Conservation (phyloP, 2,113 vertebrate species). For the Colius striatus region DNA sequence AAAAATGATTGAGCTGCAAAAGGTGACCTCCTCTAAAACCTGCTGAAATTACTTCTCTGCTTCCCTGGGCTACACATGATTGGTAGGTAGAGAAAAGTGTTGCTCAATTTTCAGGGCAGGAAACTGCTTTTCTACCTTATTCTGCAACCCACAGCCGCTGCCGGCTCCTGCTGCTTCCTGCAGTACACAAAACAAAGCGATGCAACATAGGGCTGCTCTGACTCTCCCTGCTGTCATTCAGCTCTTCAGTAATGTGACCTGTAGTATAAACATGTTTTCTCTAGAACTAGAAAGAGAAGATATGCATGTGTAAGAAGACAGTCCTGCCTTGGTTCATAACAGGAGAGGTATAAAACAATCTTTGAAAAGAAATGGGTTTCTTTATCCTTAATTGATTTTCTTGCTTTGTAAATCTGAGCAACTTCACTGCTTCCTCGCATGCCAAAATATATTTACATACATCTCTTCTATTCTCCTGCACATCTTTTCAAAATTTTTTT, state of each 20-base stretch:
- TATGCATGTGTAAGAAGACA: background rate
- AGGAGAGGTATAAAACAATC: background rate
- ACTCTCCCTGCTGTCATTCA: background rate
- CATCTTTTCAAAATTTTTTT: background rate
- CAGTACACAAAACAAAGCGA: background rate
- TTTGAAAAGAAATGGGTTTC: background rate
- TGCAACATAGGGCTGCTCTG: background rate
- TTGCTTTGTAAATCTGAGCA: background rate
- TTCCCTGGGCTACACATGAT: background rate
- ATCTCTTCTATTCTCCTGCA: background rate
- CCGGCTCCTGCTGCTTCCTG: background rate
- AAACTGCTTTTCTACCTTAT: background rate
- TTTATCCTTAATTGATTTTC: background rate
- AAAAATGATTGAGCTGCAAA: background rate
- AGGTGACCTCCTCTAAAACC: background rate
- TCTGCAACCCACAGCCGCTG: rapidly evolving
- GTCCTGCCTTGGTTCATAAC: background rate
- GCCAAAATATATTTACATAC: background rate
- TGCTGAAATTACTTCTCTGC: background rate
- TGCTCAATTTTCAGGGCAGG: background rate
- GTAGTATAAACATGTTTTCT: rapidly evolving
- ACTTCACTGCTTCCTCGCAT: background rate
- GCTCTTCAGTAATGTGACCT: background rate
- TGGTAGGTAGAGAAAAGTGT: background rate
- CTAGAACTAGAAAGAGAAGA: background rate